Evolutionary conservation across 1,140 invertebrate species (phyloP).

Genomic region (Megathymus violae): DNA sequence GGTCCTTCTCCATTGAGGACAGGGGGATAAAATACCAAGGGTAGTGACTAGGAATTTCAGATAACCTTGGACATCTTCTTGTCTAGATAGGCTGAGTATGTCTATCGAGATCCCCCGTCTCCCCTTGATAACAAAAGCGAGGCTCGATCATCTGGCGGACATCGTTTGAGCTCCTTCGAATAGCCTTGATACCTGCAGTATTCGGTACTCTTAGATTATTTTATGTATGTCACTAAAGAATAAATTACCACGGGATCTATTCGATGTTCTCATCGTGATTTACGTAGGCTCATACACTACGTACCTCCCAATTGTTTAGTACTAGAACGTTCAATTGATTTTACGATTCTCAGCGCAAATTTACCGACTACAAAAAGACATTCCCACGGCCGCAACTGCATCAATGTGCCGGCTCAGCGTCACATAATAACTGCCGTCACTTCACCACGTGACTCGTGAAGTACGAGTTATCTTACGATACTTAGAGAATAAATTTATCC

Average conservation of each 20-base stretch:
- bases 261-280: constrained; percentile 9
- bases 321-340: constrained; percentile 23
- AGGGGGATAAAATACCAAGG: no score
- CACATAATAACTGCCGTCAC: constrained; percentile 34
- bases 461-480: constrained; percentile 49
- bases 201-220: neutral
- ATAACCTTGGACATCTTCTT: no score
- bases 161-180: no score
- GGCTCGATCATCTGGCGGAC: no score
- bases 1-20: no score
- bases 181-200: neutral
- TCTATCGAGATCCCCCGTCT: no score
- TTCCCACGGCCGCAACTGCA: constrained; percentile 23
- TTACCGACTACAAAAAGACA: constrained; percentile 29
- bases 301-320: constrained; percentile 14
- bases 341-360: constrained; percentile 23
- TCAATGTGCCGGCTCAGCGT: constrained; percentile 24
- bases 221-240: neutral
- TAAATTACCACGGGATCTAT: neutral
- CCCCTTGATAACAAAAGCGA: no score
- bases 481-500: no score
- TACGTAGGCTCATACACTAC: constrained; percentile 9
- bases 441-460: constrained; percentile 36
- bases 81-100: no score
- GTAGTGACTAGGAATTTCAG: no score